Percentiles rank a stretch among this genome's conserved stretches.
phyloP scores from a whole-genome alignment of 2,888 invertebrate genomes.

The Hesperia comma region DNA sequence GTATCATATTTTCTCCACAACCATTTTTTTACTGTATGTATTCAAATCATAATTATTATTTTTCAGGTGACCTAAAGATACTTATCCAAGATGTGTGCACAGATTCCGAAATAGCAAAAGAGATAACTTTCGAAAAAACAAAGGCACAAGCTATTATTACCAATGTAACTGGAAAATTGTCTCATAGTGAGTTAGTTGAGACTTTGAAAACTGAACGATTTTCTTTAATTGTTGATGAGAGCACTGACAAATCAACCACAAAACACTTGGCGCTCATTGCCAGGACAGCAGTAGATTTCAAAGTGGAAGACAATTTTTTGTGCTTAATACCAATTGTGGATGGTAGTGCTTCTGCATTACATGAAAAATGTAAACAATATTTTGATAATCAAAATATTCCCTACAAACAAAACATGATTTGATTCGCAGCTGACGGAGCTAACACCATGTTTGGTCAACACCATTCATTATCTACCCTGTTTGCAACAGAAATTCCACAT shows the following conservation, averaged over 20 bases:
- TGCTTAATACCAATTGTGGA: constrained; percentile 44
- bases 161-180: not conserved
- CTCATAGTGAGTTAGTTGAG: not conserved
- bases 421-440: constrained; percentile 41
- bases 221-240: constrained; percentile 44
- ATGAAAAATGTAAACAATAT: constrained; percentile 40
- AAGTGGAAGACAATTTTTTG: constrained; percentile 47
- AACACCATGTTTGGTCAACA: constrained; percentile 40
- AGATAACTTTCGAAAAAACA: not conserved
- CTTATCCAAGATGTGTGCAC: not conserved
- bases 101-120: not conserved
- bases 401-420: constrained; percentile 42
- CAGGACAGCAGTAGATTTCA: constrained; percentile 40
- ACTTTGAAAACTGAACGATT: constrained; percentile 35
- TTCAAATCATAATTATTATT: constrained; percentile 5
- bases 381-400: constrained; percentile 23
- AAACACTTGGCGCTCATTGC: constrained; percentile 40
- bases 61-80: constrained; percentile 7
- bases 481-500: constrained; percentile 40
- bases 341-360: constrained; percentile 42
- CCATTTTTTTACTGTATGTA: constrained; percentile 1
- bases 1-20: no score
- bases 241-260: constrained; percentile 45
- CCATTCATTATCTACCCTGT: constrained; percentile 40
- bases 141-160: not conserved